Conservation (phyloP, 1,140 invertebrate genomes). For the Phymorhynchus buccinoides region DNA sequence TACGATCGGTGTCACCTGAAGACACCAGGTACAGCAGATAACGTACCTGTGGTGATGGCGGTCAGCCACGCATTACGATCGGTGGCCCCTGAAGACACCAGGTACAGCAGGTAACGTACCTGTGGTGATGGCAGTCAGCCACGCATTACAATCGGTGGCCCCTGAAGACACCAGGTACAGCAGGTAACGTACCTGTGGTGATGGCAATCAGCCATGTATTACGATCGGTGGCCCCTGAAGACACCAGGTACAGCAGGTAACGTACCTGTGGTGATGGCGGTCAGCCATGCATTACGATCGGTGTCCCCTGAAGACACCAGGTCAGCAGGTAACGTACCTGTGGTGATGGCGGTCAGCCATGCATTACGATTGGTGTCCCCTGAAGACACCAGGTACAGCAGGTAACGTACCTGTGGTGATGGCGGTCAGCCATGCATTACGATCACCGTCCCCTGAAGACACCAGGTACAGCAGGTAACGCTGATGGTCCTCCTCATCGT, state of each 20-base stretch:
- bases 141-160: too few species aligned
- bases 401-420: conserved; percentile 3
- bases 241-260: conserved; percentile 27
- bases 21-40: too few species aligned
- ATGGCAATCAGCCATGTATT: conserved; percentile 23
- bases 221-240: neutral
- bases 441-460: neutral
- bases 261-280: too few species aligned
- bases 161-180: too few species aligned
- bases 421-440: conserved; percentile 11
- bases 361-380: too few species aligned
- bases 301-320: too few species aligned
- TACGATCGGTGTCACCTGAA: too few species aligned
- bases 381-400: too few species aligned
- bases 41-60: conserved; percentile 17
- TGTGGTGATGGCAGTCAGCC: too few species aligned
- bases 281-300: too few species aligned
- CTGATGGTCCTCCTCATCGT: conserved; percentile 4
- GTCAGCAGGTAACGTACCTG: too few species aligned
- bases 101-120: conserved; percentile 22
- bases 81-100: neutral
- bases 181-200: neutral
- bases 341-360: too few species aligned
- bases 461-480: conserved; percentile 27
- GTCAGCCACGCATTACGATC: conserved; percentile 11